These are phyloP conservation scores for Papilio polyxenes DNA, from an alignment of 1,140 invertebrate genomes.

Conservation along the genomic window DNA sequence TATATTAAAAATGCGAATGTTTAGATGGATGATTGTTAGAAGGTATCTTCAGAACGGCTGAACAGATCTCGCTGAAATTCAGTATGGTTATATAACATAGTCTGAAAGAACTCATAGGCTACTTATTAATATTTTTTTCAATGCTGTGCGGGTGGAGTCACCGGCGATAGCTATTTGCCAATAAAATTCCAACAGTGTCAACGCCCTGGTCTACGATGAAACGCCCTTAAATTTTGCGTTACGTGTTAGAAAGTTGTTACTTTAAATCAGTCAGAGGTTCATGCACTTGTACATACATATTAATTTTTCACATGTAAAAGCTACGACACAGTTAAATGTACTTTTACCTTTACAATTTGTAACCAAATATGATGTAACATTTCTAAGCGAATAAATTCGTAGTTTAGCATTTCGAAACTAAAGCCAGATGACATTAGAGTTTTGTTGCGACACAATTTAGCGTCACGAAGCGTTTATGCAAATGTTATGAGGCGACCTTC, in stretches of 20 bases:
- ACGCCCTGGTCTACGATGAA: too few species aligned
- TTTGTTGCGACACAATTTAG: constrained; percentile 59
- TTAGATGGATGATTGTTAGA: too few species aligned
- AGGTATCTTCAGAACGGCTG: too few species aligned
- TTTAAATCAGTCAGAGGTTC: background rate
- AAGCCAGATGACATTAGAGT: constrained; percentile 57
- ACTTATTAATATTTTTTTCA: too few species aligned
- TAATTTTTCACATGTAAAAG: background rate
- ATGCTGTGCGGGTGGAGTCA: too few species aligned
- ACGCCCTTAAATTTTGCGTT: background rate
- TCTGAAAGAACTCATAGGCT: too few species aligned
- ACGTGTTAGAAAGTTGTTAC: background rate
- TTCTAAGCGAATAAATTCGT: background rate
- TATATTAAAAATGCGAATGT: too few species aligned
- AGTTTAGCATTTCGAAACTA: constrained; percentile 36
- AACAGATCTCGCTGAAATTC: too few species aligned
- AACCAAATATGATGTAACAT: background rate
- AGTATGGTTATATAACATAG: too few species aligned
- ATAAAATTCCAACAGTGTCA: too few species aligned
- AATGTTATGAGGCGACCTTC: constrained; percentile 65
- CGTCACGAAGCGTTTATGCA: constrained; percentile 56
- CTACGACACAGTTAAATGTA: background rate
- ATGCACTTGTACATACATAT: background rate
- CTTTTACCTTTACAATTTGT: background rate
- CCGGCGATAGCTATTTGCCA: too few species aligned